Percentiles rank a stretch among this genome's conserved stretches.
Evolutionary conservation across 2,113 vertebrate species (phyloP).

Genomic region (Sapajus apella): DNA sequence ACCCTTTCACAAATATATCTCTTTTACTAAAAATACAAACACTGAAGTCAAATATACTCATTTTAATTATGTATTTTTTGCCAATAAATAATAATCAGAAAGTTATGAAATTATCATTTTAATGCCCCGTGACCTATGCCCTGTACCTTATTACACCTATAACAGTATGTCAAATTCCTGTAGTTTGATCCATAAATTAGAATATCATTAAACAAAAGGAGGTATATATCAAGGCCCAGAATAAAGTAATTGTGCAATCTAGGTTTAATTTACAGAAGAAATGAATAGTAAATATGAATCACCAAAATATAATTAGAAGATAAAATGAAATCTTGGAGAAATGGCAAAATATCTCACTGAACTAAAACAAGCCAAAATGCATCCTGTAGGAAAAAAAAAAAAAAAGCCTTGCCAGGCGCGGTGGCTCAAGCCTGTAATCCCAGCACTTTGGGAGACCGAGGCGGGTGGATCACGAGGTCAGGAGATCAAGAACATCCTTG

Average conservation of each 20-base stretch:
- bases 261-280: constrained; percentile 60
- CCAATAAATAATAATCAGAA: constrained; percentile 11
- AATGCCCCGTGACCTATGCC: background rate
- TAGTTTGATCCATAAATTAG: constrained; percentile 37
- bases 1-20: background rate
- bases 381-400: background rate
- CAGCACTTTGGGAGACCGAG: too few relatives aligned
- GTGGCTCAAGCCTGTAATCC: too few relatives aligned
- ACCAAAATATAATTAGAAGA: constrained; percentile 50
- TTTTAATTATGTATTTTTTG: background rate
- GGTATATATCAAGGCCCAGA: background rate
- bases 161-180: background rate
- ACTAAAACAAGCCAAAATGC: background rate
- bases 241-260: constrained; percentile 38
- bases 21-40: background rate
- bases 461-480: too few relatives aligned
- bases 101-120: background rate
- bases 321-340: constrained; percentile 48
- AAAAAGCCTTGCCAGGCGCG: too few relatives aligned
- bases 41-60: background rate
- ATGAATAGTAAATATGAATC: constrained; percentile 57
- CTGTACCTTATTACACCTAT: background rate
- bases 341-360: background rate
- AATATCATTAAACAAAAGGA: constrained; percentile 53
- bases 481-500: too few relatives aligned